Evolutionary conservation across 2,888 invertebrate species (phyloP), one percentile per base, ranked within the genome.

Genomic region (Nysson spinosus): DNA sequence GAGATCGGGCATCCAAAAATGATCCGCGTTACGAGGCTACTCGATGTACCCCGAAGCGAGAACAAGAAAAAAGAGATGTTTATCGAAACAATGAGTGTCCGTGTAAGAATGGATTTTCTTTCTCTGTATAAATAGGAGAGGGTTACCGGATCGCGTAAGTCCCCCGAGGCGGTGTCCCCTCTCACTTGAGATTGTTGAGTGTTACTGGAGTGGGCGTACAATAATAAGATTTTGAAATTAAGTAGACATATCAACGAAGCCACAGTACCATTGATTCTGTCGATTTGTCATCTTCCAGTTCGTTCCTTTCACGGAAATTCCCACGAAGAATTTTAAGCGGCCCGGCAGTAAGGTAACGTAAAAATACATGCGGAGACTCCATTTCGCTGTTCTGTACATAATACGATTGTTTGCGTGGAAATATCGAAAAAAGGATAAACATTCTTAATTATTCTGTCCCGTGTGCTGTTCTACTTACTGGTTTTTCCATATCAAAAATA

Each of bases 211-310:
- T 67, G 77, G 66, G 62, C 77, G 81, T 81, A 78, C 80, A 80
- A 81, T 82, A 81, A 78, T 72, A 79, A 79, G 70, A 71, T 72
- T 79, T 78, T 56, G 69, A 69, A 54, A 69, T 80, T 81, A 80
- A 79, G 80, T 83, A 83, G 81, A 83, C 83, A 82, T 83, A 83
- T 83, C 83, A 83, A 82, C 82, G 83, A 83, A 82, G 56, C 61
- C 34, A 57, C 52, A 67, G 66, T 75, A 75, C 63, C 69, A 67
- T 61, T 76, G 60, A 75, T 72, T 69, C 67, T 69, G 50, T 63
- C 64, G 64, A 62, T 69, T 49, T 57, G 67, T 66, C 66, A 73
- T 72, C 57, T 58, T 63, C 56, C 67, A 37, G 26, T 12, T n/a
- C 19, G 54, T 50, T 63, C 43, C 40, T 50, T 39, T 65, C 75